Evolutionary conservation across 2,797 vertebrate genomes (phyloP), one percentile per base, ranked within the genome.

Genomic region (Nothura maculosa): DNA sequence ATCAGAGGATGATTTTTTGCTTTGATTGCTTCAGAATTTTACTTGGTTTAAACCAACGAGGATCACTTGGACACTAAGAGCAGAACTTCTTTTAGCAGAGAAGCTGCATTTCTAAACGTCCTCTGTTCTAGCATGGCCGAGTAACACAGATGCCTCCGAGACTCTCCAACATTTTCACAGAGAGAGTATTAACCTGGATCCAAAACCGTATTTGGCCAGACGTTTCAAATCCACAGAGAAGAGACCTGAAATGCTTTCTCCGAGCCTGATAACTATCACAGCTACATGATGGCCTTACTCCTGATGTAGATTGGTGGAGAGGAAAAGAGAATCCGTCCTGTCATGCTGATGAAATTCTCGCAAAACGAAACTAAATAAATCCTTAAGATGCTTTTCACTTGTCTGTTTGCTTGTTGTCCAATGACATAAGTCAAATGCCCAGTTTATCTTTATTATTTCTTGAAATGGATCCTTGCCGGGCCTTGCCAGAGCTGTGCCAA

Each of bases 191-290:
- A 94, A 95, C 87, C 94, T 94, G 90, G 80, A 94, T 95, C 92
- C 94, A 95, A 92, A 92, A 87, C 69, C 58, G 34, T 3, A 8
- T 74, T 93, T 94, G 93, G 93, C 95, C 87, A 95, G 94, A 94
- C 93, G 58, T 95, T 89, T 61, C 40, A 16, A 92, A 80, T 85
- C 93, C 91, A 25, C 67, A 25, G 85, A 85, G 67, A 40, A 94
- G 90, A 93, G 95, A 95, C 95, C 94, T 94, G 87, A 95, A 87
- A 89, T 61, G 67, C 80, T 92, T 95, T 93, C 94, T 94, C 93
- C 78, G 67, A 61, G 85, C 74, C 64, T 40, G 85, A 95, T 94
- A 95, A 80, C 92, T 89, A 96, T 95, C 95, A 54, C 57, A 63
- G 73, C 77, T 77, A 0, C 83, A 91, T 67, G 9, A 94, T 61